These are phyloP conservation scores for Rambutsinella grinnellia DNA, from an alignment of 2,888 invertebrate genomes.

Conservation along the genomic window DNA sequence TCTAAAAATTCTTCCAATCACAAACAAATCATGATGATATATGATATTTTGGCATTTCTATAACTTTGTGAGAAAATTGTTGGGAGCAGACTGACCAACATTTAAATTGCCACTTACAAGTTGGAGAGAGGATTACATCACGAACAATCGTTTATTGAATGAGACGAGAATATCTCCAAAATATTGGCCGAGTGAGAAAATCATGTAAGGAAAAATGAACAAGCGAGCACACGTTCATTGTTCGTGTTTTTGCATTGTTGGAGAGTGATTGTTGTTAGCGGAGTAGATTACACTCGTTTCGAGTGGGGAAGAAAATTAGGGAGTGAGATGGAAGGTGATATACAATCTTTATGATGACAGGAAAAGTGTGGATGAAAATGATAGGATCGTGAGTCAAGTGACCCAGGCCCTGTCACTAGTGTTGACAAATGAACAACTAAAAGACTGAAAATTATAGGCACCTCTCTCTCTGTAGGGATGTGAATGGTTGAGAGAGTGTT, in stretches of 20 bases:
- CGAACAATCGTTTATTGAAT: slow-evolving; percentile 20
- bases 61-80: too few relatives aligned
- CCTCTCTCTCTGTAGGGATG: too few relatives aligned
- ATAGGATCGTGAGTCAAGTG: slow-evolving; percentile 51
- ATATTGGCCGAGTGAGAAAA: slow-evolving; percentile 13
- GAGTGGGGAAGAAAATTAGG: too few relatives aligned
- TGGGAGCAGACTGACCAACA: too few relatives aligned
- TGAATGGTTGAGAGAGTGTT: too few relatives aligned
- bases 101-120: neutral
- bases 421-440: slow-evolving; percentile 54
- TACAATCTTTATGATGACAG: slow-evolving; percentile 24
- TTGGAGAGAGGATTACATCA: slow-evolving; percentile 11
- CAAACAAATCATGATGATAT: neutral
- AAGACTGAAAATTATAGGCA: neutral
- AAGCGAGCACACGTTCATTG: slow-evolving; percentile 15
- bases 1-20: too few relatives aligned
- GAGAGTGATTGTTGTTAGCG: slow-evolving; percentile 2
- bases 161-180: neutral
- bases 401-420: slow-evolving; percentile 55
- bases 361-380: slow-evolving; percentile 47
- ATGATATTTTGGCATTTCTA: neutral
- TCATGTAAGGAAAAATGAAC: slow-evolving; percentile 2
- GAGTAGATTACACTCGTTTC: neutral
- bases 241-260: slow-evolving; percentile 18
- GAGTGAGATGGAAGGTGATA: too few relatives aligned